Base-by-base conservation (phyloP, 2,888 invertebrate species). In the Andrena camellia region DNA sequence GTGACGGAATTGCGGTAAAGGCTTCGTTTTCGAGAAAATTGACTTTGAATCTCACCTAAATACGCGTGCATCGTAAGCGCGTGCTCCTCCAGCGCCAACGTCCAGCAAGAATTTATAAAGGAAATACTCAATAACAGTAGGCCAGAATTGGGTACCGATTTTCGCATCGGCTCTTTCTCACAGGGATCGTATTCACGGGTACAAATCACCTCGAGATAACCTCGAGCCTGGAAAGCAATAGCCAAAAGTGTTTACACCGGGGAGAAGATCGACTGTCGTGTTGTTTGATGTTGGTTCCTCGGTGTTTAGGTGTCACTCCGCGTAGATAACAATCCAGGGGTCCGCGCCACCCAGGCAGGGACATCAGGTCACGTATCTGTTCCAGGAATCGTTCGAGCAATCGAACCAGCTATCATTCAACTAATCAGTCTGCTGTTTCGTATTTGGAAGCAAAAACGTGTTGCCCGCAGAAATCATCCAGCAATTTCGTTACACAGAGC, bases 171-270 rank as follows among this genome's bases (percentile, higher is more conserved):
- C 64, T 67, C 88, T 92, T 91, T 92, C 92, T 91, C 93, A 90
- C 91, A 91, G 87, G 90, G 92, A 93, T 93, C 91, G 86, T 90
- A 92, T 92, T 92, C 92, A 90, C 78, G 84, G 86, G 89, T n/a
- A 88, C 89, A 57, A 42, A 90, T 84, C 87, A 86, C 84, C 88
- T 78, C 79, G 84, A 91, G 92, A 93, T 92, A 92, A 91, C 54
- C 35, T 84, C 54, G 31, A 68, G 52, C n/a, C 59, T 20, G 74
- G 85, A 90, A 87, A 90, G 90, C 91, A 92, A 92, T 91, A 90
- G 77, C 82, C 77, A 82, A 84, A 80, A 73, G 71, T 91, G 91
- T 91, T 90, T 91, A 91, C 81, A 89, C 10, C 62, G 31, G 83
- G 88, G 85, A 84, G 87, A 88, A 88, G 87, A 89, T 90, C 87